Percentiles rank a stretch among this genome's conserved stretches.
phyloP scores from a whole-genome alignment of 2,113 vertebrate species.

The Puma concolor region DNA sequence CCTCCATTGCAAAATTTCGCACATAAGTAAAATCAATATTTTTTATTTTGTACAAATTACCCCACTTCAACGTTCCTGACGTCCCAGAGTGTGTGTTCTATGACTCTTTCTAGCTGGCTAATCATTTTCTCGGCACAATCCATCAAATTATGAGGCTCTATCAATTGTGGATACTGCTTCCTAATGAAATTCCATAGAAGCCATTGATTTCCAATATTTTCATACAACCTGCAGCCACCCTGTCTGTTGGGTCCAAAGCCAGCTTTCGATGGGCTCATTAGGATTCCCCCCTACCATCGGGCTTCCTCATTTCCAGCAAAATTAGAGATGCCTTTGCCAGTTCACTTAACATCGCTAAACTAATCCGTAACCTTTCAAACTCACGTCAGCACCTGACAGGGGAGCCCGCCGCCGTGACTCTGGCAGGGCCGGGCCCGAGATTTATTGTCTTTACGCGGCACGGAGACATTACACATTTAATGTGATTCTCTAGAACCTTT shows the following conservation, averaged over 20 bases:
- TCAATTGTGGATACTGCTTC: conserved; percentile 98
- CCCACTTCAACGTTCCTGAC: conserved; percentile 93
- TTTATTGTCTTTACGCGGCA: conserved; percentile 83
- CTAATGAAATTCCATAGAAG: conserved; percentile 99
- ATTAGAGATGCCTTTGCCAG: conserved; percentile 95
- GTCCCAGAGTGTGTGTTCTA: conserved; percentile 88
- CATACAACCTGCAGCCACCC: conserved; percentile 96
- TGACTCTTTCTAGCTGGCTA: conserved; percentile 94
- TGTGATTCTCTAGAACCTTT: conserved; percentile 80
- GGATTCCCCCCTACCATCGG: conserved; percentile 95
- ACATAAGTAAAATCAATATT: conserved; percentile 95
- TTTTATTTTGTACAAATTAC: conserved; percentile 96
- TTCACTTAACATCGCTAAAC: conserved; percentile 93
- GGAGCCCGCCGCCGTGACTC: conserved; percentile 84
- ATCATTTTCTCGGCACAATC: conserved; percentile 99
- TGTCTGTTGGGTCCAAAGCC: conserved; percentile 97
- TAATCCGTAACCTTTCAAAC: conserved; percentile 90
- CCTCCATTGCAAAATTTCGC: conserved; percentile 92
- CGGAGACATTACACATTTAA: conserved; percentile 75
- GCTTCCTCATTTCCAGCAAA: conserved; percentile 95
- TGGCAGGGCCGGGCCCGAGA: conserved; percentile 80
- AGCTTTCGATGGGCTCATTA: conserved; percentile 97
- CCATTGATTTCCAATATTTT: conserved; percentile 99
- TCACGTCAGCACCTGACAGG: conserved; percentile 86
- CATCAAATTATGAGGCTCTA: conserved; percentile 99